Evolutionary conservation across 2,888 invertebrate species (phyloP), one percentile per base, ranked within the genome.

Genomic region (Mimumesa dahlbomi): DNA sequence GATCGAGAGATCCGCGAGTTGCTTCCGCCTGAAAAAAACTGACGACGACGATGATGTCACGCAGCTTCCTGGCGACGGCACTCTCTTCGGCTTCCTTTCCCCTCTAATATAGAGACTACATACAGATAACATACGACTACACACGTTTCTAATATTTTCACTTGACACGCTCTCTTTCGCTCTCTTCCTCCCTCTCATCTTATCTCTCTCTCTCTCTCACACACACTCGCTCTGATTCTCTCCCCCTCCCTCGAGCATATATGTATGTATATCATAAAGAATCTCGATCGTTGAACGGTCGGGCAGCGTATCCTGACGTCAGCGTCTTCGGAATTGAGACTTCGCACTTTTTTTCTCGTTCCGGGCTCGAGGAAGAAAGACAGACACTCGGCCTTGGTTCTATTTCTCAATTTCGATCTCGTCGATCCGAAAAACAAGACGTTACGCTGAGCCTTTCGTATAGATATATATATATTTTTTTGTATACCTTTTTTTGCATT

Each of bases 1-100:
- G 45, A 61, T 56, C 61, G 68, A 48, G 50, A 58, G 42, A 54
- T 49, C 42, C 66, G 43, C 62, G 62, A 48, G 56, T 54, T 34
- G 49, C 50, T 11, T 58, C 73, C 61, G 56, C 50, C 42, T 43
- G 42, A 36, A 42, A 40, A n/a, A n/a, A 49, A 68, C 49, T 38
- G 29, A 56, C 25, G 57, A 61, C 9, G 18, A 63, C 50, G 61
- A 53, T 46, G 22, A 62, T 53, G 54, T 49, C 58, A 21, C 43
- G 59, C 50, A 45, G 45, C 36, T 64, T 56, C 59, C 54, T 14
- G 42, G 36, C 53, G 42, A 50, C 34, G n/a, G 31, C 19, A 16
- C 49, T 49, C 49, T 49, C 49, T 59, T 50, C 46, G 46, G n/a
- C 46, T 59, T 64, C 58, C 40, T 52, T 56, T 52, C 59, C 22